Conservation (phyloP, 1,140 invertebrate species). For the Liolophura sinensis region DNA sequence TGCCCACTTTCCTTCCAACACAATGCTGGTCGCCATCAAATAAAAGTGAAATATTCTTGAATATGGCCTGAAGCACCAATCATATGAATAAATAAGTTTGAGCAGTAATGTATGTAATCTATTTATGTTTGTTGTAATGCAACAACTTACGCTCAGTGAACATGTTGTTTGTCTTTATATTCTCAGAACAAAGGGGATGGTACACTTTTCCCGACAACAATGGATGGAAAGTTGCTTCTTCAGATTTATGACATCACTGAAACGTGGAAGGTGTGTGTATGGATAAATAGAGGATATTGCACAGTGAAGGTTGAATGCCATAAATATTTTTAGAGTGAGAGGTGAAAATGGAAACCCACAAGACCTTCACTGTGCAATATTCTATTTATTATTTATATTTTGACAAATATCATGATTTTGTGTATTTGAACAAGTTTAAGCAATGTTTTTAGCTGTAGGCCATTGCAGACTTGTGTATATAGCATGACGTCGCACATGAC, state of each 20-base stretch:
- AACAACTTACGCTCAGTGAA: neutral
- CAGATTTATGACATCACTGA: slow-evolving; percentile 25
- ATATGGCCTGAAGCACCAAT: too few relatives aligned
- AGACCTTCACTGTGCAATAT: slow-evolving; percentile 22
- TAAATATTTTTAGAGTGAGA: slow-evolving; percentile 31
- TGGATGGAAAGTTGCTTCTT: slow-evolving; percentile 21
- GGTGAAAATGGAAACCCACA: slow-evolving; percentile 24
- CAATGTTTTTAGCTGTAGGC: too few relatives aligned
- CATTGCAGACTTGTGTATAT: too few relatives aligned
- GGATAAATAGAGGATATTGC: too few relatives aligned
- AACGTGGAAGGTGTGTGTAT: slow-evolving; percentile 44
- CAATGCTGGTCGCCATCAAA: too few relatives aligned
- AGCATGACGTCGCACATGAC: too few relatives aligned
- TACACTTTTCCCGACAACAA: slow-evolving; percentile 19
- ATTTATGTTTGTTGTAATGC: neutral
- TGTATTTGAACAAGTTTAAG: too few relatives aligned
- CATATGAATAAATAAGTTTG: too few relatives aligned
- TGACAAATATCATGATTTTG: slow-evolving; percentile 9
- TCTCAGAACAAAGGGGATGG: slow-evolving; percentile 26
- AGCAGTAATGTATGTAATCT: neutral
- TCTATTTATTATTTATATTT: slow-evolving; percentile 15
- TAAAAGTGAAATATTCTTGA: too few relatives aligned
- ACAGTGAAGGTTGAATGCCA: too few relatives aligned
- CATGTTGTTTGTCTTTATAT: neutral
- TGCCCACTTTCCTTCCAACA: too few relatives aligned